Percentiles rank a stretch among this genome's conserved stretches.
These are phyloP conservation scores for Carcharodon carcharias DNA, from an alignment of 2,797 vertebrate genomes.

Conservation along the genomic window DNA sequence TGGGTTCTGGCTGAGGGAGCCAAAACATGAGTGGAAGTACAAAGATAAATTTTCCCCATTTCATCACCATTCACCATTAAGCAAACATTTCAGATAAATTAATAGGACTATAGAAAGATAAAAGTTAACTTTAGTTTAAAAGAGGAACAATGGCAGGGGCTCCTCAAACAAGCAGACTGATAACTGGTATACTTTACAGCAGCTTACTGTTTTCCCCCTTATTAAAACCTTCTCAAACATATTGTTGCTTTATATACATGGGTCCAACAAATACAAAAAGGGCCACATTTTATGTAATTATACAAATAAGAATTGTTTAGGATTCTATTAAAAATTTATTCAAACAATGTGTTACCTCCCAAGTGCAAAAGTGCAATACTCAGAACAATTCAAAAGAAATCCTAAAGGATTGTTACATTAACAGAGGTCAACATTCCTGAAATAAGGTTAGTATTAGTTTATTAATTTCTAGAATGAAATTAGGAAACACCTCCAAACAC, in stretches of 20 bases:
- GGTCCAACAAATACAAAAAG: neutral
- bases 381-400: neutral
- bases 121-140: neutral
- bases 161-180: neutral
- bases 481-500: neutral
- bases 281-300: neutral
- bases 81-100: neutral
- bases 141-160: neutral
- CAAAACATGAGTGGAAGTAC: neutral
- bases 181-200: neutral
- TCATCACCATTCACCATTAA: neutral
- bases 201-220: neutral
- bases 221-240: neutral
- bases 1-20: neutral
- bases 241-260: neutral
- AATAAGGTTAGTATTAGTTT: neutral
- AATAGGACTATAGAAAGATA: neutral
- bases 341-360: neutral
- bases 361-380: neutral
- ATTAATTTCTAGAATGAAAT: neutral
- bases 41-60: neutral
- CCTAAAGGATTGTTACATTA: neutral
- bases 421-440: neutral
- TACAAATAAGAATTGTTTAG: neutral
- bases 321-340: neutral